phyloP scores from a whole-genome alignment of 2,888 invertebrate genomes.

The Agrochola lychnidis region DNA sequence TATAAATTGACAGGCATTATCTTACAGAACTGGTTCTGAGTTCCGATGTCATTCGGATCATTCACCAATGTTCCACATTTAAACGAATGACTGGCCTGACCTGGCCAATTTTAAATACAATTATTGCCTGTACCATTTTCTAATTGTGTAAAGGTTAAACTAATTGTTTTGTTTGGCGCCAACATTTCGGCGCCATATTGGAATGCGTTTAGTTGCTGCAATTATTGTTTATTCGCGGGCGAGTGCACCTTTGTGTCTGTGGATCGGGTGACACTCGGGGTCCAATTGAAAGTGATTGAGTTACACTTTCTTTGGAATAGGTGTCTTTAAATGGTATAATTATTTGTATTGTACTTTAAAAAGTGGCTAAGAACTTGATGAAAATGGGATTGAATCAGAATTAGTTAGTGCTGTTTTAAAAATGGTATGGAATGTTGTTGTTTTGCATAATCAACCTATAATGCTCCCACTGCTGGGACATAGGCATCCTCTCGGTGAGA shows the following conservation, averaged over 20 bases:
- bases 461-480: too few relatives aligned
- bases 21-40: neutral
- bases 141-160: conserved; percentile 23
- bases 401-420: neutral
- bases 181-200: conserved; percentile 53
- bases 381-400: neutral
- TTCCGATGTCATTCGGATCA: neutral
- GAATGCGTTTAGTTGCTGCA: conserved; percentile 65
- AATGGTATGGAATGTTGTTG: neutral
- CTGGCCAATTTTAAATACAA: neutral
- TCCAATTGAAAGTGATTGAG: conserved; percentile 58
- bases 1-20: neutral
- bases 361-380: neutral
- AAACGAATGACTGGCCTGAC: neutral
- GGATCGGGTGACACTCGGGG: conserved; percentile 56
- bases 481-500: too few relatives aligned
- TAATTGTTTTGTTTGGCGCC: conserved; percentile 56
- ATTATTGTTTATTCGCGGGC: conserved; percentile 61
- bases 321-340: conserved; percentile 26
- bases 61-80: neutral
- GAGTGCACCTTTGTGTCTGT: conserved; percentile 58
- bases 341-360: neutral
- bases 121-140: conserved; percentile 8
- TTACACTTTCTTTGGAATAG: conserved; percentile 63
- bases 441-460: neutral